Base-by-base conservation (phyloP, 1,140 invertebrate species). In the Leptinotarsa lineolata region DNA sequence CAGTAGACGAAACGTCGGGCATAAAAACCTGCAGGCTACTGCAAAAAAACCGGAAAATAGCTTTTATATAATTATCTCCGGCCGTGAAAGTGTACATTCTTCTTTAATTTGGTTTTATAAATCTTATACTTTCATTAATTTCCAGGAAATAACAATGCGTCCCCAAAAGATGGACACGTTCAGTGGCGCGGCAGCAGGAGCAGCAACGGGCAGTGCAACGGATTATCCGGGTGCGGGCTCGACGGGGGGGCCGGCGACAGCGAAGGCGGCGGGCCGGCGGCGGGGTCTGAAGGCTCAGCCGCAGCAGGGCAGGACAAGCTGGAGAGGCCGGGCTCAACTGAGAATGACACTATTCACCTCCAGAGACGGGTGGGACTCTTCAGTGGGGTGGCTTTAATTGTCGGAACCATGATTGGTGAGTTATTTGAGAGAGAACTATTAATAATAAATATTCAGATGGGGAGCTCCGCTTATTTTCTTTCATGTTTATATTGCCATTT, bases 331-430 rank as follows among this genome's bases (percentile, higher is more conserved):
- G 91, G 91, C 91, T 87, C 94, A 95, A 90, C 91, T 93, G 87
- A 90, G 94, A 91, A 95, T 92, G 92, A 95, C 94, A 85, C 92
- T 95, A 89, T 95, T 95, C 92, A 95, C 93, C 94, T 95, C 94
- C 92, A 95, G 94, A 95, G 93, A 95, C 93, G 93, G 93, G 93
- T 98, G 91, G 95, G 94, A 93, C 94, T 96, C 92, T 90, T 96
- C 93, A 96, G 94, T 94, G 94, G 95, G 93, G 94, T 96, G 91
- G 94, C 94, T 94, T 90, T 97, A 95, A 96, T 97, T 86, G 94
- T 96, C 80, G 95, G 95, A 82, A 96, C 95, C 75, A 96, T 96
- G 94, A 96, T 96, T 81, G 94, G 93, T 93, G 85, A 88, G 86
- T 54, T 39, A 39, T 39, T 39, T 39, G 30, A 24, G 0, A 6